Conservation (phyloP, 2,888 invertebrate species). For the Plebejus melissa region DNA sequence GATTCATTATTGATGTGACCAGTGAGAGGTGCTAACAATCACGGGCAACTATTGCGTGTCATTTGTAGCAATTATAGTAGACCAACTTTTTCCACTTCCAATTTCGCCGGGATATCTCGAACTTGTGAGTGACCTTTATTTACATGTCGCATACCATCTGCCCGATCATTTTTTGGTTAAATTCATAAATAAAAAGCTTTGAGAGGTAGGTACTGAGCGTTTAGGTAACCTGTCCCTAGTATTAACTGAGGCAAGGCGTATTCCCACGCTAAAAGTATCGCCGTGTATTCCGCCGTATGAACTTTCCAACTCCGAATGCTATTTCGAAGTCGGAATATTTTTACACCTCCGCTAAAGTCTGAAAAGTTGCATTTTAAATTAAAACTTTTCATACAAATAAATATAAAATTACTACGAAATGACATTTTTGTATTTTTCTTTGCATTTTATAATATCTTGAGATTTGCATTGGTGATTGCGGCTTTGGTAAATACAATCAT, state of each 20-base stretch:
- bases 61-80: no score
- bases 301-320: constrained; percentile 1
- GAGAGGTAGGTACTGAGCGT: neutral
- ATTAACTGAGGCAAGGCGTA: neutral
- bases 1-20: no score
- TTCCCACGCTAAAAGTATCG: neutral
- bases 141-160: no score
- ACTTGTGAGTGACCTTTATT: no score
- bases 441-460: neutral
- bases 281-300: neutral
- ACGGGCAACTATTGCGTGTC: no score
- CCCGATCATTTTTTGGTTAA: no score
- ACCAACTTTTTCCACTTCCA: no score
- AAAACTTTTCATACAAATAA: constrained; percentile 8
- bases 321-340: neutral
- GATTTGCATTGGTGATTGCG: neutral
- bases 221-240: neutral
- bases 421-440: neutral
- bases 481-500: neutral
- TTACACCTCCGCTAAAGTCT: constrained; percentile 13
- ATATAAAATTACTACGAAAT: neutral
- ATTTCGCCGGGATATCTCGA: no score
- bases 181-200: no score
- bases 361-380: constrained; percentile 3
- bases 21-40: no score